Percentiles rank a stretch among this genome's conserved stretches.
Evolutionary conservation across 2,113 vertebrate species (phyloP).

Genomic region (Globicephala melas): DNA sequence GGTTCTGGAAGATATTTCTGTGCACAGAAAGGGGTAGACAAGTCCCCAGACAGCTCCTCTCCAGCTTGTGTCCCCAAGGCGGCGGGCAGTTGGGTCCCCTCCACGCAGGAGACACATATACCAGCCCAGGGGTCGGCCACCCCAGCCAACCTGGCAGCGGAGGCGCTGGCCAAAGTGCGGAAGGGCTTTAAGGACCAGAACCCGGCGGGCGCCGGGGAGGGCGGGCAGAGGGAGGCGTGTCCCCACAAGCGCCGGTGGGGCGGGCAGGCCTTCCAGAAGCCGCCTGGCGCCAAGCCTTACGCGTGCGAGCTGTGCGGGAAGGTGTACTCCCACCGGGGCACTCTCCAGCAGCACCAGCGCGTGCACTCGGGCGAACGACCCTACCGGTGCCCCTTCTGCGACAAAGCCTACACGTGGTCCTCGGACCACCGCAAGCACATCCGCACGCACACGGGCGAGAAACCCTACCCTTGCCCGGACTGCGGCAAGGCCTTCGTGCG

Average conservation of each 20-base stretch:
- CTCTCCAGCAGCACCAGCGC: constrained; percentile 90
- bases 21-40: background rate
- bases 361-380: constrained; percentile 92
- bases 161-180: background rate
- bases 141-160: background rate
- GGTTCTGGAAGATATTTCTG: background rate
- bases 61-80: background rate
- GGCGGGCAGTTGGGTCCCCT: background rate
- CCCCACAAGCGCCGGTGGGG: constrained; percentile 85
- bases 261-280: constrained; percentile 89
- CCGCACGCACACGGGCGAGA: constrained; percentile 47
- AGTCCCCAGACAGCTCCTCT: background rate
- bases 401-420: constrained; percentile 91
- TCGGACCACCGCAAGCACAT: constrained; percentile 73
- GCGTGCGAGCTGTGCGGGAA: constrained; percentile 90
- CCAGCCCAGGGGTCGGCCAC: background rate
- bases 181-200: background rate
- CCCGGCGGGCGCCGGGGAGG: background rate
- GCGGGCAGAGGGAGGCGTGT: background rate
- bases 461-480: background rate
- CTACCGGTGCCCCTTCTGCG: constrained; percentile 89
- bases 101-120: background rate
- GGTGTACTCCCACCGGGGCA: constrained; percentile 92
- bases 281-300: constrained; percentile 88
- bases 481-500: constrained; percentile 57